Base-by-base conservation (phyloP, 2,113 vertebrate genomes). In the Hippocampus abdominalis region DNA sequence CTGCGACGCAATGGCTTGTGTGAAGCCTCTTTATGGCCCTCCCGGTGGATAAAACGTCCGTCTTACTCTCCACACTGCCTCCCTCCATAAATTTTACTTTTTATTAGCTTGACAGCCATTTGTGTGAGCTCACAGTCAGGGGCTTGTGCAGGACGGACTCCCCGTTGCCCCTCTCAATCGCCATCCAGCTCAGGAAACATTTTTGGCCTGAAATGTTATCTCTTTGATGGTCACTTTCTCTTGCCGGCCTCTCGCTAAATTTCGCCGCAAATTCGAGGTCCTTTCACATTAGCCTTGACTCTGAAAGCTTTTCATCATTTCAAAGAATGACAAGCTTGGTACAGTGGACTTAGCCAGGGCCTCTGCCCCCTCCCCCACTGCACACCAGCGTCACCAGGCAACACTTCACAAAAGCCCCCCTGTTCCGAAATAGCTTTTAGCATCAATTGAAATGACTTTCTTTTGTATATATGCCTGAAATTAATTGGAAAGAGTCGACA, bases 271-370 rank as follows among this genome's bases (percentile, higher is more conserved):
- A 74, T 84, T 86, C 69, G 79, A 53, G 71, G 79, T 76, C 70
- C 72, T 23, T 80, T 79, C 88, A 92, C 88, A 90, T 91, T 91
- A 92, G 87, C 78, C 88, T 85, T 83, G 79, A 73, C 81, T 92
- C 89, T 89, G 91, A 90, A 92, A 92, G 89, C 90, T 89, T 91
- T 93, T 91, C 88, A 92, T 93, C 86, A 88, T 86, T 86, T 82
- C 81, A 83, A 83, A 88, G 88, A 91, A 88, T 89, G 86, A 86
- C 80, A 82, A 83, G 81, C 81, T 77, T n/a, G 67, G 81, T 89
- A 90, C 81, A 79, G 85, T 86, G 83, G 86, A 79, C 84, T 75
- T 54, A 15, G 68, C 76, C 71, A 29, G 54, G 74, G 75, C 75
- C 81, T 60, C 64, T 3, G 21, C 82, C 82, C 86, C 86, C 63